Evolutionary conservation across 2,113 vertebrate species (phyloP).

Genomic region (Zosterops japonicus): DNA sequence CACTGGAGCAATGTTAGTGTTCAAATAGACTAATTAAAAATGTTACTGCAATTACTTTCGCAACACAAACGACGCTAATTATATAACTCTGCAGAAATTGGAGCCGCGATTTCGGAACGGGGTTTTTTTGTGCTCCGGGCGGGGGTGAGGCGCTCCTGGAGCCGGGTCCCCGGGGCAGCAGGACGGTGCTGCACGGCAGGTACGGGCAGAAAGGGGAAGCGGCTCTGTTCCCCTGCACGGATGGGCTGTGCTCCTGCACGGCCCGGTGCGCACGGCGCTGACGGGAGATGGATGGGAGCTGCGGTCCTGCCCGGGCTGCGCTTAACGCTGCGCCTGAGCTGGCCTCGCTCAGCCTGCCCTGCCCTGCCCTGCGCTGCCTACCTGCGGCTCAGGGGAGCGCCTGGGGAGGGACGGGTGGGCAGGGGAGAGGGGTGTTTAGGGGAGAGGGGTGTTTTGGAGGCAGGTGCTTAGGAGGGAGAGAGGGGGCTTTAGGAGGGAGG

Average conservation of each 20-base stretch:
- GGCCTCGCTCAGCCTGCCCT: background rate
- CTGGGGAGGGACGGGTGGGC: background rate
- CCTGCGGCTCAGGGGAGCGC: background rate
- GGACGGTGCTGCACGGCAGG: background rate
- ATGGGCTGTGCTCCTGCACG: background rate
- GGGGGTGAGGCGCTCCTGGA: rapidly evolving
- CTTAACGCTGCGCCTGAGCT: background rate
- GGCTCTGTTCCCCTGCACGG: too few relatives aligned
- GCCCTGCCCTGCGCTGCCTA: rapidly evolving
- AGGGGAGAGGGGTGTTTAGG: background rate
- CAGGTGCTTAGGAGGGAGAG: background rate
- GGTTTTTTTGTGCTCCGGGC: background rate
- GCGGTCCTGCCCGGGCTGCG: background rate
- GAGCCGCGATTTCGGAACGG: background rate
- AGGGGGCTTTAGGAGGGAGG: background rate
- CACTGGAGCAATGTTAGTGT: conserved; percentile 46
- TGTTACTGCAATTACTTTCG: conserved; percentile 68
- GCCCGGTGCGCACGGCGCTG: background rate
- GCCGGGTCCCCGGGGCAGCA: background rate
- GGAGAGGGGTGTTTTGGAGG: background rate
- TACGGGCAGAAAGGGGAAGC: background rate
- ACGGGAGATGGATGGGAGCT: background rate
- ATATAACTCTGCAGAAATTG: conserved; percentile 57
- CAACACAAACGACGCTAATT: conserved; percentile 65
- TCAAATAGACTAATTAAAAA: conserved; percentile 68